A percentile compares a stretch with the other conserved stretches of the same genome.
Evolutionary conservation across 2,888 invertebrate species (phyloP).

Genomic region (Rhingia campestris): DNA sequence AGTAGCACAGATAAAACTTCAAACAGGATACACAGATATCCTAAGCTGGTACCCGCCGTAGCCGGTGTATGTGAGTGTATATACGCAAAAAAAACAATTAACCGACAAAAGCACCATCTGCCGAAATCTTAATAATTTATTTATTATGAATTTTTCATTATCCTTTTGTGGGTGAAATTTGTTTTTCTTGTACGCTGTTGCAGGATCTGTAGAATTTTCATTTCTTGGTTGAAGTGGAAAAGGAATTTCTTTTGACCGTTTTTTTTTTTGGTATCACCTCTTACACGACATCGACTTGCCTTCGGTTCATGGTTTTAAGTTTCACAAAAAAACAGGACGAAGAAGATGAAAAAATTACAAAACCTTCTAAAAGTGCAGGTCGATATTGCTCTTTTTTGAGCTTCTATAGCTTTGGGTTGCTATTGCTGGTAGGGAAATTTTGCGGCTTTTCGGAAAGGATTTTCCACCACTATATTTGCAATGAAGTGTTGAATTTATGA

Average conservation of each 20-base stretch:
- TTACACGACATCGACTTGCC: background rate
- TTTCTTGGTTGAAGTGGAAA: conserved; percentile 43
- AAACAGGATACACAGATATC: conserved; percentile 47
- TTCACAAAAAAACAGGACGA: background rate
- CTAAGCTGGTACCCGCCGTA: conserved; percentile 31
- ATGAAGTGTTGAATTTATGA: conserved; percentile 44
- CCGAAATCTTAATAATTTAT: conserved; percentile 74
- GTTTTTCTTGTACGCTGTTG: conserved; percentile 26
- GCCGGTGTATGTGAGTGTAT: background rate
- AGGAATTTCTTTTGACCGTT: conserved; percentile 12
- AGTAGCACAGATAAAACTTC: conserved; percentile 58
- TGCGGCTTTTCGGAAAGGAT: conserved; percentile 4
- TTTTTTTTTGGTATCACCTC: conserved; percentile 14
- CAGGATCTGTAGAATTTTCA: conserved; percentile 17
- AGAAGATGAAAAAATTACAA: background rate
- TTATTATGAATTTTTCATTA: conserved; percentile 74
- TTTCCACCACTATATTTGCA: background rate
- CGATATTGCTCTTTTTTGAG: conserved; percentile 45
- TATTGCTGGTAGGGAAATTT: conserved; percentile 21
- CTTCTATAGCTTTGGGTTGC: conserved; percentile 3
- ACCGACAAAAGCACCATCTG: conserved; percentile 73
- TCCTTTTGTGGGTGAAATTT: conserved; percentile 66
- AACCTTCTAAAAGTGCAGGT: conserved; percentile 39
- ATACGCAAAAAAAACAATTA: conserved; percentile 61
- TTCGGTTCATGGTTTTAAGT: conserved; percentile 26